Evolutionary conservation across 1,140 invertebrate species (phyloP), one percentile per base, ranked within the genome.

Genomic region (Maniola jurtina): DNA sequence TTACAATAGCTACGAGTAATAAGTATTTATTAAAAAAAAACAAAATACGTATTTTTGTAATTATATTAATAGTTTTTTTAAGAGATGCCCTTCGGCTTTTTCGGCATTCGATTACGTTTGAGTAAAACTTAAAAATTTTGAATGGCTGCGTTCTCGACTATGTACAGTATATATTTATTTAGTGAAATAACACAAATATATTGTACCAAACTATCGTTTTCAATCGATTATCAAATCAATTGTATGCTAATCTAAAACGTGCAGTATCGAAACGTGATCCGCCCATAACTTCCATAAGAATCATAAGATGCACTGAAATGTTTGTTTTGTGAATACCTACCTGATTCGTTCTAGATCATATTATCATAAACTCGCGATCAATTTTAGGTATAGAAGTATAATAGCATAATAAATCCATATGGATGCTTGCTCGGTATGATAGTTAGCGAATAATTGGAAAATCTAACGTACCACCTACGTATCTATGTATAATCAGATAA

Each of bases 211-310:
- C 16, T 7, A 45, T 64, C 50, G 61, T 56, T 56, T 34, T 25
- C 38, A 56, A 62, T 40, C 40, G 52, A 64, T 67, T 61, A 25
- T 67, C 11, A 11, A 60, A 54, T 57, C 9, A 16, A 67, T 67
- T 57, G 59, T 62, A 67, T 67, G 59, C 65, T 57, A 67, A 67
- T 57, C 15, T 38, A 36, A 62, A 50, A 59, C 65, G 59, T 67
- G 65, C 40, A 34, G 42, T 11, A 57, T 58, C 54, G 42, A 64
- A 57, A 47, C 62, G 62, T 64, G 62, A 64, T 57, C 36, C 42
- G 40, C 42, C 54, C 40, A 67, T 67, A 35, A 35, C 48, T 50
- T 14, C 14, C 14, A 50, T 13, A 50, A 50, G 48, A 50, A n/a
- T 6, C 14, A 50, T 13, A 50, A 50, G 48, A 50, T 50, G 48